Conservation (phyloP, 2,797 vertebrate species). For the Aplochiton taeniatus region DNA sequence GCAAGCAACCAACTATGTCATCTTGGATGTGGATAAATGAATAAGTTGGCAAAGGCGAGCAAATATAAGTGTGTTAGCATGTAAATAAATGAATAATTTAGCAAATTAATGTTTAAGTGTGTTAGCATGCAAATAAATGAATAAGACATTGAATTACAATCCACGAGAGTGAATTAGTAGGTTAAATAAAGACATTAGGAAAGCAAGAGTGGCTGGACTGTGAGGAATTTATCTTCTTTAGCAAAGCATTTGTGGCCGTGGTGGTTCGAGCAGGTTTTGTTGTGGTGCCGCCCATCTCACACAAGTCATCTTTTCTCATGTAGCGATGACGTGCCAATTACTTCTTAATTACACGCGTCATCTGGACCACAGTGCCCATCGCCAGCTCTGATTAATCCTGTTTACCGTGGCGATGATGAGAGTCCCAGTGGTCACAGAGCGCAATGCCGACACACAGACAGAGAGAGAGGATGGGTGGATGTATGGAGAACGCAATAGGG, state of each 20-base stretch:
- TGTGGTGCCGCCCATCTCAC: constrained; percentile 34
- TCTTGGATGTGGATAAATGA: constrained; percentile 73
- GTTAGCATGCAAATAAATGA: constrained; percentile 78
- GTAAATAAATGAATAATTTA: constrained; percentile 80
- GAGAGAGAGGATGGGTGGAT: constrained; percentile 38
- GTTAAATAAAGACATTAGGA: constrained; percentile 51
- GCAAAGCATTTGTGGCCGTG: constrained; percentile 51
- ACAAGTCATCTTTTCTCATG: constrained; percentile 79
- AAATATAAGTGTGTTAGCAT: constrained; percentile 79
- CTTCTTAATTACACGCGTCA: constrained; percentile 83
- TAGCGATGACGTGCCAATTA: constrained; percentile 85
- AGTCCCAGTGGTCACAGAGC: constrained; percentile 63
- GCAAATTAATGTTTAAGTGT: constrained; percentile 72
- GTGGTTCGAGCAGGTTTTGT: constrained; percentile 31
- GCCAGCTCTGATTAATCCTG: constrained; percentile 80
- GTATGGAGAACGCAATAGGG: constrained; percentile 26
- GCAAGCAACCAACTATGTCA: constrained; percentile 66
- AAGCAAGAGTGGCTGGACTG: constrained; percentile 12
- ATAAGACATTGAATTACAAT: constrained; percentile 60
- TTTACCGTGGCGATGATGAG: constrained; percentile 75
- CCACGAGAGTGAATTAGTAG: constrained; percentile 31
- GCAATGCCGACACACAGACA: constrained; percentile 44
- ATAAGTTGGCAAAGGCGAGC: constrained; percentile 65
- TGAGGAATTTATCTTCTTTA: constrained; percentile 49
- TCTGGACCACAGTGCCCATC: constrained; percentile 77